Percentiles rank a stretch among this genome's conserved stretches.
Conservation (phyloP, 2,888 invertebrate species). For the Eilema sororculum region DNA sequence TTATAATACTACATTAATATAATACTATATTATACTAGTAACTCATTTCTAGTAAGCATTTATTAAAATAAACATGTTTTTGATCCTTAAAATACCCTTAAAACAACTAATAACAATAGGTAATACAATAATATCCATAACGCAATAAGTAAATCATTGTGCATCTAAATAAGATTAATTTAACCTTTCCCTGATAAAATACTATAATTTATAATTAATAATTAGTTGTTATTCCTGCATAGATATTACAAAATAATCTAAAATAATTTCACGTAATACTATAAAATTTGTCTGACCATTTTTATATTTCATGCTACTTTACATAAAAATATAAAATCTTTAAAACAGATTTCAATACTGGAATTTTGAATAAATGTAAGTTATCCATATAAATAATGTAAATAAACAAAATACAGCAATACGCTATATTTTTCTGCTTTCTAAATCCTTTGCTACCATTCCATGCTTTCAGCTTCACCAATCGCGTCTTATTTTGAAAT, state of each 20-base stretch:
- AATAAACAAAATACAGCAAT: neutral
- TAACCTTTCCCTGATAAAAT: slow-evolving; percentile 19
- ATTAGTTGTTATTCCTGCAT: neutral
- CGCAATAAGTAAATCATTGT: slow-evolving; percentile 38
- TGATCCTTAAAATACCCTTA: slow-evolving; percentile 22
- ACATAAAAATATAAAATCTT: neutral
- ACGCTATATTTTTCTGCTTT: neutral
- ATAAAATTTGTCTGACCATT: neutral
- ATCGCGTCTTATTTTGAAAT: slow-evolving; percentile 64
- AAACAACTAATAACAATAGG: slow-evolving; percentile 31
- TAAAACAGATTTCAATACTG: neutral
- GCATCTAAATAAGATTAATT: slow-evolving; percentile 43
- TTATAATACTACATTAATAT: neutral
- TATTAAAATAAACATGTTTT: neutral
- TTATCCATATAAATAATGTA: neutral
- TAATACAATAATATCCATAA: slow-evolving; percentile 16
- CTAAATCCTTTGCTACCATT: neutral
- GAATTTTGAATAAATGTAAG: neutral
- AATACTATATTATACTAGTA: neutral
- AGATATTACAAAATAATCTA: neutral
- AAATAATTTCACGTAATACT: neutral
- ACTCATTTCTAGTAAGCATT: neutral
- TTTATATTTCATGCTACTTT: neutral
- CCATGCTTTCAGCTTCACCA: neutral
- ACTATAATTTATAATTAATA: neutral